Base-by-base conservation (phyloP, 2,113 vertebrate species). In the Hippocampus barbouri region DNA sequence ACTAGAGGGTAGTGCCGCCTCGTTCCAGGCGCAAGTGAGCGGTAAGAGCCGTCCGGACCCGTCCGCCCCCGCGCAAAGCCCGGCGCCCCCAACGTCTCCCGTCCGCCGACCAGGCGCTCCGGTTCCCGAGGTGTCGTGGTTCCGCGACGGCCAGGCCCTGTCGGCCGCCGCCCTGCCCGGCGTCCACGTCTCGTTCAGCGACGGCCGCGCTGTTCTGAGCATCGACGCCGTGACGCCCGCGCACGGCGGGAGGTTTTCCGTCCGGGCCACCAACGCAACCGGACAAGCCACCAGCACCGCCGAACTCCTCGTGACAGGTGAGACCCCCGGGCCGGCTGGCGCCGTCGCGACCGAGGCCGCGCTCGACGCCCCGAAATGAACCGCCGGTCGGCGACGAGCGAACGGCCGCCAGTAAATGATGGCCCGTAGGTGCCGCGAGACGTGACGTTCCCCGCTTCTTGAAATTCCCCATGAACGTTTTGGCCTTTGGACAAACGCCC, bases 111-210 rank as follows among this genome's bases (percentile, higher is more conserved):
- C 68, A 99, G 97, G 97, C 94, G 93, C 91, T 85, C 97, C 97
- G 94, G 95, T 97, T 98, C 97, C 97, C 90, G 97, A 99, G 92
- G 97, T 99, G 95, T 98, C 93, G 95, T 99, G 97, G 97, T 98
- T 95, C 89, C 93, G 94, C 93, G 97, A 99, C 97, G 97, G 97
- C 93, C 97, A 98, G 97, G 96, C 94, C 89, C 93, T 99, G 85
- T 96, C 97, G 66, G 79, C 96, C 90, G 94, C 94, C 74, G 91
- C 94, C 87, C 91, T 98, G 86, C 96, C 97, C 79, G 95, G 97
- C 86, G 91, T 93, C 87, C 95, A 97, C 94, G 98, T 98, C 95
- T 96, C 95, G 76, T 98, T 97, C 95, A 97, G 96, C 90, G 95
- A 97, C 81, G 97, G 97, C 95, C 96, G 94, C 91, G 96, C 96